These are phyloP conservation scores for Melinaea menophilus DNA, from an alignment of 2,888 invertebrate species.

Conservation along the genomic window DNA sequence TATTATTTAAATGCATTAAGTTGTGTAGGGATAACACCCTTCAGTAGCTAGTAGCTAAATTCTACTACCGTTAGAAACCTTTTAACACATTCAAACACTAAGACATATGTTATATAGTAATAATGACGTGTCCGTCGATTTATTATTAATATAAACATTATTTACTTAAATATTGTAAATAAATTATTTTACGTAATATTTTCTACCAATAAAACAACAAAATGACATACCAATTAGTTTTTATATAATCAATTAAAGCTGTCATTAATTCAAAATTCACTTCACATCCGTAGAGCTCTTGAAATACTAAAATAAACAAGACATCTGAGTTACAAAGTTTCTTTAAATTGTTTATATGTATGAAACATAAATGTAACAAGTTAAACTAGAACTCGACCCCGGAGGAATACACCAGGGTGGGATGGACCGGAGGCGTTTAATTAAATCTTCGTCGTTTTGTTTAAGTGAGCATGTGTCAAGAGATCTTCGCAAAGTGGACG, in stretches of 20 bases:
- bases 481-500: constrained; percentile 42
- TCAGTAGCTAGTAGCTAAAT: too few species aligned
- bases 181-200: too few species aligned
- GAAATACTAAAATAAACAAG: too few species aligned
- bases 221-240: constrained; percentile 25
- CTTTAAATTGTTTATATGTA: constrained; percentile 39
- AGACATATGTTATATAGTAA: too few species aligned
- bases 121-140: too few species aligned
- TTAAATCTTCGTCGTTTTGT: constrained; percentile 28
- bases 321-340: constrained; percentile 43
- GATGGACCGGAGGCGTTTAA: constrained; percentile 37
- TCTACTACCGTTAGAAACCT: too few species aligned
- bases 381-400: constrained; percentile 38
- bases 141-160: too few species aligned
- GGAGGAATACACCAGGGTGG: constrained; percentile 29
- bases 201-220: not conserved
- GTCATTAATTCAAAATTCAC: constrained; percentile 29
- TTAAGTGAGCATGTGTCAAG: constrained; percentile 34
- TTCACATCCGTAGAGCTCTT: constrained; percentile 25
- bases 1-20: too few species aligned
- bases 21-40: too few species aligned
- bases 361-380: constrained; percentile 36
- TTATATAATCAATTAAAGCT: constrained; percentile 27
- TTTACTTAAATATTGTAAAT: too few species aligned
- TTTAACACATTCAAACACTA: too few species aligned